Conservation (phyloP, 1,140 invertebrate species). For the Bombus vancouverensis region DNA sequence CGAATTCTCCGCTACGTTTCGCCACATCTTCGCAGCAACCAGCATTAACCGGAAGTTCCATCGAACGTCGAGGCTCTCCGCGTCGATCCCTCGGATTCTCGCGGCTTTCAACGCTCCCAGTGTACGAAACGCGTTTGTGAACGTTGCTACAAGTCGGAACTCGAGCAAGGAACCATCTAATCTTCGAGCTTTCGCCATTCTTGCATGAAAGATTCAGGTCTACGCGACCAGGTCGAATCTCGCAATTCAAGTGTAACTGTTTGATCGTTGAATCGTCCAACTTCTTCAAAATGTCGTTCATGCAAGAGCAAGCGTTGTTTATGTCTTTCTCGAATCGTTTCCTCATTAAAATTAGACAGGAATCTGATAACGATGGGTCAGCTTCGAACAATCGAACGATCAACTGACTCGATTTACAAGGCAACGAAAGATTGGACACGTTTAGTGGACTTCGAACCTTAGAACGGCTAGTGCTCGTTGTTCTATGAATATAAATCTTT, state of each 20-base stretch:
- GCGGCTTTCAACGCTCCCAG: background rate
- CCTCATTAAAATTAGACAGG: slow-evolving; percentile 46
- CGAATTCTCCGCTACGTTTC: background rate
- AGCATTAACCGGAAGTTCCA: background rate
- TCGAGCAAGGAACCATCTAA: slow-evolving; percentile 50
- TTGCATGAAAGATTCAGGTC: slow-evolving; percentile 55
- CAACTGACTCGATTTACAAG: slow-evolving; percentile 61
- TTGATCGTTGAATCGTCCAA: slow-evolving; percentile 22
- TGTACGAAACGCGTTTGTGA: background rate
- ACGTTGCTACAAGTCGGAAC: slow-evolving; percentile 53
- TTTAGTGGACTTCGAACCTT: background rate
- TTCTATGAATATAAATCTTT: slow-evolving; percentile 33
- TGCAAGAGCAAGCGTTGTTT: slow-evolving; percentile 55
- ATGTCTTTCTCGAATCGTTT: slow-evolving; percentile 58
- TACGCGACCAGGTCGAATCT: slow-evolving; percentile 60
- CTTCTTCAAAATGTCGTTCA: slow-evolving; percentile 59
- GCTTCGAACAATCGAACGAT: slow-evolving; percentile 55
- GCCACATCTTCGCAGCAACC: background rate
- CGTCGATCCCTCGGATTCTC: background rate
- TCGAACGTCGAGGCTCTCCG: background rate
- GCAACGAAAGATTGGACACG: slow-evolving; percentile 46
- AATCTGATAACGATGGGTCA: slow-evolving; percentile 46
- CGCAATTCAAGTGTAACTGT: slow-evolving; percentile 53
- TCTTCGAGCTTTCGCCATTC: background rate
- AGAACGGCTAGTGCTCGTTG: background rate